Evolutionary conservation across 2,113 vertebrate genomes (phyloP).

Genomic region (Astur gentilis): DNA sequence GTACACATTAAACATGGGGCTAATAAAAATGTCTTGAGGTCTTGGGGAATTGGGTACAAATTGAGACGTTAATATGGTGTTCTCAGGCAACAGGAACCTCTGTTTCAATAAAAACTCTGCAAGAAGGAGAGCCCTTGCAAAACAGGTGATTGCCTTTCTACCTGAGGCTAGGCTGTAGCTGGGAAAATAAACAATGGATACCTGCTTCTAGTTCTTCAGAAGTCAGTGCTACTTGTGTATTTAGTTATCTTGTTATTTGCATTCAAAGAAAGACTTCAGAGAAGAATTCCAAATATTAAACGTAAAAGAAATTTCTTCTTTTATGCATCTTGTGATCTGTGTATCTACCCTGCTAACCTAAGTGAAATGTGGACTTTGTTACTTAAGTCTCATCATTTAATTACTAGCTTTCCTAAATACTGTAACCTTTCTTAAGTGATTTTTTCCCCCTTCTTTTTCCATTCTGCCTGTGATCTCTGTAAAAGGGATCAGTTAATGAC

Average conservation of each 20-base stretch:
- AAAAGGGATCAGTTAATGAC: not conserved
- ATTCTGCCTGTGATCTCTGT: not conserved
- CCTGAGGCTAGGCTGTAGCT: not conserved
- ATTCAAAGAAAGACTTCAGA: not conserved
- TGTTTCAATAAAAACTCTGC: not conserved
- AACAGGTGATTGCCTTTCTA: not conserved
- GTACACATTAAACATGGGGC: not conserved
- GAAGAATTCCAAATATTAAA: not conserved
- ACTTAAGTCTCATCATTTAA: not conserved
- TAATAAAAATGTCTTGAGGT: not conserved
- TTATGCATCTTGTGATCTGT: not conserved
- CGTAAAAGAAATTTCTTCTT: not conserved
- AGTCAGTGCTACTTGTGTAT: not conserved
- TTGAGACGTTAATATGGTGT: not conserved
- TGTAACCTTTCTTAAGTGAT: not conserved
- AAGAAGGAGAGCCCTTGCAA: not conserved
- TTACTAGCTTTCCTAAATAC: not conserved
- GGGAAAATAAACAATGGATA: not conserved
- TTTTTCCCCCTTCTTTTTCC: accelerated
- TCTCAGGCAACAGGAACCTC: not conserved
- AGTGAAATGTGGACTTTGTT: not conserved
- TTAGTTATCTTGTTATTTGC: not conserved
- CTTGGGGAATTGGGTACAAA: not conserved
- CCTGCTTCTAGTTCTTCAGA: not conserved
- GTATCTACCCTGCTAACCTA: not conserved